Evolutionary conservation across 2,113 vertebrate species (phyloP).

Genomic region (Python bivittatus): DNA sequence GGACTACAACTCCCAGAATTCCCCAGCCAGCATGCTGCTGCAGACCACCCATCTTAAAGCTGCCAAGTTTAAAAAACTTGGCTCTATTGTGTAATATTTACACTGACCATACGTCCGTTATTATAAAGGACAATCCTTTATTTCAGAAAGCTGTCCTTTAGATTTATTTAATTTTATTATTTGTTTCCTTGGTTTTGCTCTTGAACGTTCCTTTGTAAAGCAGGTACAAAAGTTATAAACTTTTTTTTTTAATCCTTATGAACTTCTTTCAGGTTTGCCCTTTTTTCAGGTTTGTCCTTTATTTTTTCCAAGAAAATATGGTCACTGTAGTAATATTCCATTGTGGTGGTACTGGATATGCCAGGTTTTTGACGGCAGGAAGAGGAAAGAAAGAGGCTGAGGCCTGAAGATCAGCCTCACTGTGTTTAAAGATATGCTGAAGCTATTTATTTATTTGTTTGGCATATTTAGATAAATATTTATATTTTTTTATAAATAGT

Average conservation of each 20-base stretch:
- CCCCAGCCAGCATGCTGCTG: background rate
- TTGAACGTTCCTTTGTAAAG: too few relatives aligned
- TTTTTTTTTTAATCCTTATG: too few relatives aligned
- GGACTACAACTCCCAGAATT: background rate
- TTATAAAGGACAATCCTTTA: too few relatives aligned
- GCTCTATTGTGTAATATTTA: background rate
- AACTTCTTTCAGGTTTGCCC: too few relatives aligned
- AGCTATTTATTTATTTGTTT: background rate
- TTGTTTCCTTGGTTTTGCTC: too few relatives aligned
- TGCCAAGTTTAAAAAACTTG: background rate
- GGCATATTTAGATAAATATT: too few relatives aligned
- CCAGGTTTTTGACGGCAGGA: background rate
- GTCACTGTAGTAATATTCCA: background rate
- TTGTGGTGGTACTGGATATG: background rate
- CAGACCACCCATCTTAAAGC: background rate
- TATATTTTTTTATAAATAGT: too few relatives aligned
- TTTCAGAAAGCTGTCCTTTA: too few relatives aligned
- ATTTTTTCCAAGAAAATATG: background rate
- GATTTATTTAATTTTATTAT: too few relatives aligned
- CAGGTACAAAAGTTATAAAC: too few relatives aligned
- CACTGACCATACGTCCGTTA: too few relatives aligned
- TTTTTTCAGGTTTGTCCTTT: too few relatives aligned
- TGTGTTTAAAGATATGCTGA: background rate
- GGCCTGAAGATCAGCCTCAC: background rate
- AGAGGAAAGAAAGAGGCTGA: background rate